Percentiles rank a stretch among this genome's conserved stretches.
Evolutionary conservation across 1,140 invertebrate genomes (phyloP).

Genomic region (Himalopsyche phryganea): DNA sequence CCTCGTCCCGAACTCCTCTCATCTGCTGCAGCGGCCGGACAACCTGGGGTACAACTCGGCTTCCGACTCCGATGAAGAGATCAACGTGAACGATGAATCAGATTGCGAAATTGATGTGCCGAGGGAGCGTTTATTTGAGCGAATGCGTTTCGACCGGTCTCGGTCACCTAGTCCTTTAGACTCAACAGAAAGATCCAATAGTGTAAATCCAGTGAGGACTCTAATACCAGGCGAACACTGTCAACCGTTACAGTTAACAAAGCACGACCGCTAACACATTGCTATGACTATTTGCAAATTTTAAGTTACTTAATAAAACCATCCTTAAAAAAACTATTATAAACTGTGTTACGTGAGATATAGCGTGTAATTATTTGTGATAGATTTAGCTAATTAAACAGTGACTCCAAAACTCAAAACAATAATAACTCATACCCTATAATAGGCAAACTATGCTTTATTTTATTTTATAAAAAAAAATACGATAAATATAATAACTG

Average conservation of each 20-base stretch:
- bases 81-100: slow-evolving; percentile 65
- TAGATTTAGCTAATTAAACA: too few species aligned
- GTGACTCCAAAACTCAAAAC: too few species aligned
- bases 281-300: too few species aligned
- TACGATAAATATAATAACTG: too few species aligned
- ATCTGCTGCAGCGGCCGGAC: slow-evolving; percentile 41
- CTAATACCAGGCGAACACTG: slow-evolving; percentile 35
- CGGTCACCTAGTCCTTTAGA: slow-evolving; percentile 41
- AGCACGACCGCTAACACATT: slow-evolving; percentile 47
- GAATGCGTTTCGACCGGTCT: slow-evolving; percentile 37
- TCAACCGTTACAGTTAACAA: slow-evolving; percentile 49
- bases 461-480: too few species aligned
- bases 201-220: slow-evolving; percentile 1
- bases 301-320: too few species aligned
- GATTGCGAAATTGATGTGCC: slow-evolving; percentile 42
- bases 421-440: too few species aligned
- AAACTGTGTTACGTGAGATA: too few species aligned
- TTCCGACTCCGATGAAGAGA: slow-evolving; percentile 67
- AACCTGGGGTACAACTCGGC: slow-evolving; percentile 44
- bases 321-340: too few species aligned
- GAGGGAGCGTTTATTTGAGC: slow-evolving; percentile 9
- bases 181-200: neutral
- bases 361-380: too few species aligned
- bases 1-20: slow-evolving; percentile 54
- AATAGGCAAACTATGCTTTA: too few species aligned